Conservation (phyloP, 2,113 vertebrate species). For the Amblyornis subalaris region DNA sequence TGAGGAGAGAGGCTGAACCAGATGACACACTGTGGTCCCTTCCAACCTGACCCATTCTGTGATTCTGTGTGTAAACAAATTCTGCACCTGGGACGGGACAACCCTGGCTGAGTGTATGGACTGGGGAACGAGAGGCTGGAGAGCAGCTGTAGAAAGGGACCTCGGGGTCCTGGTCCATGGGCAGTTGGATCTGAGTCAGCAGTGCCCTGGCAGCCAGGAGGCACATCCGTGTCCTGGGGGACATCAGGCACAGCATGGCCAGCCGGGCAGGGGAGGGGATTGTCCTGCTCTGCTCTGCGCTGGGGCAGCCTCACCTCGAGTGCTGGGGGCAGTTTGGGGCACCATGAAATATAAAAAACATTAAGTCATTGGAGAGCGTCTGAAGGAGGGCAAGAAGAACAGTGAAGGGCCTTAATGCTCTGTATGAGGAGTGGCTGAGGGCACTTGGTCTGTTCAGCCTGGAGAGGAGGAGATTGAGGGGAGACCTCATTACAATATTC, state of each 20-base stretch:
- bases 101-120: no score
- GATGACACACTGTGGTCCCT: neutral
- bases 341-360: neutral
- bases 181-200: neutral
- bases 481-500: neutral
- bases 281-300: neutral
- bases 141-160: neutral
- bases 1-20: neutral
- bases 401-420: neutral
- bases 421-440: accelerated
- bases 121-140: neutral
- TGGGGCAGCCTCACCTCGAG: neutral
- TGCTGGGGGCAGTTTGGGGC: neutral
- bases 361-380: neutral
- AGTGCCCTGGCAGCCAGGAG: neutral
- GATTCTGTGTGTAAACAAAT: neutral
- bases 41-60: neutral
- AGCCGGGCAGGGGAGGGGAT: neutral
- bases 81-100: neutral
- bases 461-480: neutral
- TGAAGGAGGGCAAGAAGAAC: neutral
- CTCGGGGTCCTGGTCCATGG: neutral
- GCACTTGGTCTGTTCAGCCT: neutral
- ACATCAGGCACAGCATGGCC: neutral
- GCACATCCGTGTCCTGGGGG: neutral